A percentile compares a stretch with the other conserved stretches of the same genome.
These are phyloP conservation scores for Hoplostethus mediterraneus DNA, from an alignment of 2,797 vertebrate species.

Conservation along the genomic window DNA sequence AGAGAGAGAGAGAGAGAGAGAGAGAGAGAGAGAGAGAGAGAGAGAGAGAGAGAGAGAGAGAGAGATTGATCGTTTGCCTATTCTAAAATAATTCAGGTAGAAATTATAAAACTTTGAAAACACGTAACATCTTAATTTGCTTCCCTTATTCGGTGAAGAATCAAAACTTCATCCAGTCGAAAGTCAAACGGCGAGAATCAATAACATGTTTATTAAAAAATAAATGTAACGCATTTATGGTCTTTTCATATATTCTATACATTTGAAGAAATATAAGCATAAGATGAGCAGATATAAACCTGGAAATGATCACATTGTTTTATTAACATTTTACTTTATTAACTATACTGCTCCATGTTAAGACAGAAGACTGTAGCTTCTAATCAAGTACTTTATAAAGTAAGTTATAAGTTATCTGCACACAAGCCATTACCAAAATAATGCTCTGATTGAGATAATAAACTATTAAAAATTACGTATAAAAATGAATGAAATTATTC, in stretches of 20 bases:
- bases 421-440: not conserved
- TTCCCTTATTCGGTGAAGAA: not conserved
- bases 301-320: not conserved
- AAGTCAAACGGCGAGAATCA: too few species aligned
- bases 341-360: not conserved
- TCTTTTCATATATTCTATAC: too few species aligned
- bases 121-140: not conserved
- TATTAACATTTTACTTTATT: not conserved
- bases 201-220: too few species aligned
- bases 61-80: slow-evolving; percentile 29
- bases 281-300: too few species aligned
- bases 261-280: too few species aligned
- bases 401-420: not conserved
- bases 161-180: not conserved
- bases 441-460: not conserved
- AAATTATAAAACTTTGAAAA: slow-evolving; percentile 23
- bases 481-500: too few species aligned
- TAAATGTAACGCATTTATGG: too few species aligned
- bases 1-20: not conserved
- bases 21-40: too few species aligned
- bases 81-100: slow-evolving; percentile 41
- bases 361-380: not conserved
- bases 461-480: too few species aligned
- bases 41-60: not conserved
- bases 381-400: not conserved